Conservation (phyloP, 2,113 vertebrate genomes). For the Columba janthina region DNA sequence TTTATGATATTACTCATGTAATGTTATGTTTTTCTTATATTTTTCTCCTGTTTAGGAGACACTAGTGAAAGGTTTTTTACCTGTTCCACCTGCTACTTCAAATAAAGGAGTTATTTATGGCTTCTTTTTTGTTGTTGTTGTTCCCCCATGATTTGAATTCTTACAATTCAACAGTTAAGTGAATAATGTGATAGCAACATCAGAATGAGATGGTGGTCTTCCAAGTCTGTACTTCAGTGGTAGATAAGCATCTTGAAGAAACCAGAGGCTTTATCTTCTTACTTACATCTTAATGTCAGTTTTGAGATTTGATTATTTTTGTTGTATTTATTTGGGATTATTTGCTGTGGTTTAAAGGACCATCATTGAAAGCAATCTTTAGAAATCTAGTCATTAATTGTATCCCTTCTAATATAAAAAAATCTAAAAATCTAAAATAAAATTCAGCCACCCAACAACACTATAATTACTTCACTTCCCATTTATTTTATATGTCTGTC, state of each 20-base stretch:
- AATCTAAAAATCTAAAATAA: not conserved
- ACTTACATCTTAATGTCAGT: not conserved
- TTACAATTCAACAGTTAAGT: not conserved
- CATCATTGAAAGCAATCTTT: not conserved
- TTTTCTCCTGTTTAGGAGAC: not conserved
- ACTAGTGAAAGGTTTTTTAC: not conserved
- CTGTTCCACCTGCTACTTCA: not conserved
- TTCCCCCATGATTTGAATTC: not conserved
- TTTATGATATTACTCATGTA: not conserved
- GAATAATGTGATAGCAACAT: not conserved
- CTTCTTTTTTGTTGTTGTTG: too few species aligned
- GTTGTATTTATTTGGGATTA: not conserved
- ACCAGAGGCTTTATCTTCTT: not conserved
- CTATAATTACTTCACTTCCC: not conserved
- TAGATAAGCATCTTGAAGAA: not conserved
- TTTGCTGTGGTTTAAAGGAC: not conserved
- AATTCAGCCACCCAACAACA: accelerated
- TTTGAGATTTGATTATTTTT: not conserved
- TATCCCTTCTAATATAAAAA: not conserved
- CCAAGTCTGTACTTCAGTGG: not conserved
- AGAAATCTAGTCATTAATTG: not conserved
- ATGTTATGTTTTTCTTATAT: not conserved
- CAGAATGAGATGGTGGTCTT: not conserved
- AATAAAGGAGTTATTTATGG: not conserved
- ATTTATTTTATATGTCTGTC: not conserved